Conservation (phyloP, 2,797 vertebrate species). For the Lagodon rhomboides region DNA sequence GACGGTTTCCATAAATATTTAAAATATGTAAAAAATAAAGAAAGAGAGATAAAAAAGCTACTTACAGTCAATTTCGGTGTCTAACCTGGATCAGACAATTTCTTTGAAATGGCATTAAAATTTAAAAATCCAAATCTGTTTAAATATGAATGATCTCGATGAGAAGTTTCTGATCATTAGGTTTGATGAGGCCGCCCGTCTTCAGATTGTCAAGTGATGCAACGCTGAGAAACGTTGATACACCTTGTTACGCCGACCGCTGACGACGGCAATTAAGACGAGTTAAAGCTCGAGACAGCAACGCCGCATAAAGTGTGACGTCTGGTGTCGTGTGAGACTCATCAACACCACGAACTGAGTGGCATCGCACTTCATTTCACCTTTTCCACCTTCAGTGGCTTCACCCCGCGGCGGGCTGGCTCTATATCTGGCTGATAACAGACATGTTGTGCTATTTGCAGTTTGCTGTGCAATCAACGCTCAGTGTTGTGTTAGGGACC, state of each 20-base stretch:
- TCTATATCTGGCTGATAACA: too few relatives aligned
- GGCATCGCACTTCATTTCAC: not conserved
- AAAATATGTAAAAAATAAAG: not conserved
- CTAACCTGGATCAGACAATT: not conserved
- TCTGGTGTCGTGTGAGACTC: not conserved
- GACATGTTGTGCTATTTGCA: too few relatives aligned
- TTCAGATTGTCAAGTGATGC: not conserved
- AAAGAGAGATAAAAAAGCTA: not conserved
- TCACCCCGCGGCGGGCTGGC: too few relatives aligned
- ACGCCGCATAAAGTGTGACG: not conserved
- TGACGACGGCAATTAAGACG: not conserved
- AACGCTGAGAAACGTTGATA: not conserved
- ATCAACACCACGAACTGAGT: not conserved
- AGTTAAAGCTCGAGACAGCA: not conserved
- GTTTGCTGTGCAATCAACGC: too few relatives aligned
- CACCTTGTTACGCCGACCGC: not conserved
- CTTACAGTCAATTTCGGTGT: not conserved
- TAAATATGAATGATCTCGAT: constrained; percentile 17
- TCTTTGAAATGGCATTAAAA: not conserved
- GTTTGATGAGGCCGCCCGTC: constrained; percentile 4
- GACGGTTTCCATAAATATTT: not conserved
- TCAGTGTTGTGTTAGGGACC: too few relatives aligned
- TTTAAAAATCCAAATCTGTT: constrained; percentile 5
- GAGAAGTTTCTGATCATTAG: not conserved
- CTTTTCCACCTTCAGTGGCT: not conserved